These are phyloP conservation scores for Gobiocypris rarus DNA, from an alignment of 2,113 vertebrate species.

Conservation along the genomic window DNA sequence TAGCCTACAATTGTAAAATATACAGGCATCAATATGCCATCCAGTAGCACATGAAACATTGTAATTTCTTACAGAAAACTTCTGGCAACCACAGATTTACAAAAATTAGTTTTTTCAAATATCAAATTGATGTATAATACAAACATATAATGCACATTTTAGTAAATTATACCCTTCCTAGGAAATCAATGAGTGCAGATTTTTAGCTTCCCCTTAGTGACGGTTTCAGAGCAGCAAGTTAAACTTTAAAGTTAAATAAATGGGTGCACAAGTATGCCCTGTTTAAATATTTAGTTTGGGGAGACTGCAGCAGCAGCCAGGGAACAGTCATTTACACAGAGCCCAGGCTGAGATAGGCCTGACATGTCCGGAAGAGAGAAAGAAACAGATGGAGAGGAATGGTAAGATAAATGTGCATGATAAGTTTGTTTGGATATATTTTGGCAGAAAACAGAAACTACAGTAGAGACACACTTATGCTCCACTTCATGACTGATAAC, in stretches of 20 bases:
- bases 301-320: slow-evolving; percentile 48
- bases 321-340: slow-evolving; percentile 44
- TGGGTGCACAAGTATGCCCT: slow-evolving; percentile 61
- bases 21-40: neutral
- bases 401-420: slow-evolving; percentile 49
- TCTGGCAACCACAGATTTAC: no score
- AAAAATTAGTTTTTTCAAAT: neutral
- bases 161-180: no score
- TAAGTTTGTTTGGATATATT: neutral
- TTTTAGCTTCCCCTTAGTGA: slow-evolving; percentile 44
- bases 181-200: slow-evolving; percentile 14
- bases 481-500: slow-evolving; percentile 19
- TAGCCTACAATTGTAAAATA: neutral
- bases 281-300: slow-evolving; percentile 75
- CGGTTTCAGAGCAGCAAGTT: slow-evolving; percentile 58
- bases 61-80: no score
- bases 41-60: neutral
- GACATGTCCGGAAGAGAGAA: slow-evolving; percentile 34
- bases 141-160: neutral
- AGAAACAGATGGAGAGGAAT: slow-evolving; percentile 30
- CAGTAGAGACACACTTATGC: neutral
- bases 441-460: slow-evolving; percentile 31
- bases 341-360: slow-evolving; percentile 15
- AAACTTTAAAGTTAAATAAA: slow-evolving; percentile 70
- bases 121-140: neutral